phyloP scores from a whole-genome alignment of 2,797 vertebrate genomes.

The Menidia menidia region DNA sequence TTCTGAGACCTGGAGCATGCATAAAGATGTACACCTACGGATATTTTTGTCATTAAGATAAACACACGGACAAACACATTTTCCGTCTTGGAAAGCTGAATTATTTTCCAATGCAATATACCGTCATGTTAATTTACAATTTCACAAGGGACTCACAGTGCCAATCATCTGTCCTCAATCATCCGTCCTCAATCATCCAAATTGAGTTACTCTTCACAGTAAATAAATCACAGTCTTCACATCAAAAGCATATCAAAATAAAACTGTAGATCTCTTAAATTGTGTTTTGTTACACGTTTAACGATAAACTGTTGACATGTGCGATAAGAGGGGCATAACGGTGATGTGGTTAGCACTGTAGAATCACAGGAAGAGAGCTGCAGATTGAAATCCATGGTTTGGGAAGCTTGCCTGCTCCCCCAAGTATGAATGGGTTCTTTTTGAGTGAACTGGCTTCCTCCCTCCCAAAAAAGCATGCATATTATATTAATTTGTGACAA shows the following conservation, averaged over 20 bases:
- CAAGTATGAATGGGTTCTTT: too few species aligned
- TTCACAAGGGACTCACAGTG: slow-evolving; percentile 40
- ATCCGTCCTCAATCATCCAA: too few species aligned
- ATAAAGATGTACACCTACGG: slow-evolving; percentile 33
- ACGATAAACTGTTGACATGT: not conserved
- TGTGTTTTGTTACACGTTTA: not conserved
- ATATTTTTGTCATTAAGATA: slow-evolving; percentile 28
- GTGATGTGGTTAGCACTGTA: too few species aligned
- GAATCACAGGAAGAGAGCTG: too few species aligned
- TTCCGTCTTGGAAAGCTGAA: slow-evolving; percentile 20
- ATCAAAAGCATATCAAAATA: slow-evolving; percentile 6
- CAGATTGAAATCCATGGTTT: too few species aligned
- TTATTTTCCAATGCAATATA: slow-evolving; percentile 65
- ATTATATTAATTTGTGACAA: too few species aligned
- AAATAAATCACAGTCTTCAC: not conserved
- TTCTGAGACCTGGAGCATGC: slow-evolving; percentile 16
- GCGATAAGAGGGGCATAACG: too few species aligned
- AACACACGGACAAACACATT: slow-evolving; percentile 8
- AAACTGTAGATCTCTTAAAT: not conserved
- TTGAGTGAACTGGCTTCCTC: too few species aligned
- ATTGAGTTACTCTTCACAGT: not conserved
- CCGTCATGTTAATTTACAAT: slow-evolving; percentile 64
- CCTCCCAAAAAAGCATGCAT: too few species aligned
- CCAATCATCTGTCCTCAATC: too few species aligned
- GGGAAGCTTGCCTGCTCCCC: too few species aligned